Base-by-base conservation (phyloP, 2,888 invertebrate species). In the Calameuta filiformis region DNA sequence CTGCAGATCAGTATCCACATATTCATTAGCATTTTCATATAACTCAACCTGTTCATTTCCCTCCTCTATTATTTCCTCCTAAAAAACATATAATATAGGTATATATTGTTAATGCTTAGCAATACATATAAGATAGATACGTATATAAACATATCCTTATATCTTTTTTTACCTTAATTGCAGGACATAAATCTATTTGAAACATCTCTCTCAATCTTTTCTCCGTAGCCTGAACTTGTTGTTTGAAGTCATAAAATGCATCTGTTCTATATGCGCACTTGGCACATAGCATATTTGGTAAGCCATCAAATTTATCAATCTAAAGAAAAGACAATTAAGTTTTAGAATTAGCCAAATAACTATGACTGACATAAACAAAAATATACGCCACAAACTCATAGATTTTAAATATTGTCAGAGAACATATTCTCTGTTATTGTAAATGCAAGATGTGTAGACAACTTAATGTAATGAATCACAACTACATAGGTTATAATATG, bases 261-360 rank as follows among this genome's bases (percentile, higher is more conserved):
- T 88, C 85, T 0, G 89, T 90, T 40, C 88, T 86, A 71, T 89
- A 88, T 11, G 89, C 90, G 84, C 91, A 91, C 80, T 89, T 90
- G 2, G 86, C 80, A 68, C 91, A 91, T 1, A 91, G 83, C 83
- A 88, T 90, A 30, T 84, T 86, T 35, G 91, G 91, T 69, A 91
- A 69, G 1, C 89, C 91, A 82, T 91, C 91, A 40, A 83, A 85
- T 68, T 82, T 84, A 68, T 87, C 83, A n/a, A 91, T 87, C 91
- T 91, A 76, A 68, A 2, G 9, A 23, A 56, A 23, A 56, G 56
- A 56, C 56, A 56, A 56, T 23, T 56, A 9, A 23, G 23, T 56
- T 9, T 23, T 23, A 56, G 23, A 23, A 23, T 9, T 9, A 56
- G 9, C 9, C 56, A 56, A 56, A 23, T 56, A 11, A 9, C 15